A percentile compares a stretch with the other conserved stretches of the same genome.
Evolutionary conservation across 2,797 vertebrate genomes (phyloP).

Genomic region (Diplodus puntazzo): DNA sequence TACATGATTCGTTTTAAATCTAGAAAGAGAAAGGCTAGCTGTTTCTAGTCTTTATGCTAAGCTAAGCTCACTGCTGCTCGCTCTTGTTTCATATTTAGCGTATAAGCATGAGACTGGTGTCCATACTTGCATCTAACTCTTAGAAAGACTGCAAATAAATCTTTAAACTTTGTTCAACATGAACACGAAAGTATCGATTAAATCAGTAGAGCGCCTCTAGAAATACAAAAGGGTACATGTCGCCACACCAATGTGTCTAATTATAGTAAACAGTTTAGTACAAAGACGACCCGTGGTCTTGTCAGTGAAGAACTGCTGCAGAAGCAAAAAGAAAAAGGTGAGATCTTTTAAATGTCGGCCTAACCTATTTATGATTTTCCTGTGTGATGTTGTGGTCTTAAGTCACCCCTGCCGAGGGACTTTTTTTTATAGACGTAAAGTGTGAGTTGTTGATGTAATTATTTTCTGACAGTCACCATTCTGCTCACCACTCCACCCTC

Average conservation of each 20-base stretch:
- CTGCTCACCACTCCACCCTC: not conserved
- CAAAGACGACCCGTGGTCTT: too few species aligned
- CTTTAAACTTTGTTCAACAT: not conserved
- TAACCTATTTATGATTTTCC: conserved; percentile 25
- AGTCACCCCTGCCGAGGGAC: not conserved
- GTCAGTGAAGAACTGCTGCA: not conserved
- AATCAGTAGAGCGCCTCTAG: not conserved
- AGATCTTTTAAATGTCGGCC: not conserved
- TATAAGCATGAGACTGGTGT: not conserved
- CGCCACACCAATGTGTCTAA: not conserved
- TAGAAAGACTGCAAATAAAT: not conserved
- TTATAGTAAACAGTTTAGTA: not conserved
- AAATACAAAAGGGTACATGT: not conserved
- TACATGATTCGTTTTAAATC: not conserved
- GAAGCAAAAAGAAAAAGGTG: not conserved
- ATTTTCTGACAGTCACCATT: not conserved
- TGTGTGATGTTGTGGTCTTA: conserved; percentile 39
- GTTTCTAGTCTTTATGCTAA: not conserved
- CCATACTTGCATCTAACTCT: not conserved
- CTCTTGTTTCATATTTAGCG: not conserved
- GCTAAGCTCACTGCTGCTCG: not conserved
- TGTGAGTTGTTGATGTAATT: not conserved
- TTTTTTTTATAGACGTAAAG: not conserved
- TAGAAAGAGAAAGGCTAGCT: not conserved
- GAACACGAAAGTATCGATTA: not conserved